Conservation (phyloP, 2,888 invertebrate genomes). For the Merodon equestris region DNA sequence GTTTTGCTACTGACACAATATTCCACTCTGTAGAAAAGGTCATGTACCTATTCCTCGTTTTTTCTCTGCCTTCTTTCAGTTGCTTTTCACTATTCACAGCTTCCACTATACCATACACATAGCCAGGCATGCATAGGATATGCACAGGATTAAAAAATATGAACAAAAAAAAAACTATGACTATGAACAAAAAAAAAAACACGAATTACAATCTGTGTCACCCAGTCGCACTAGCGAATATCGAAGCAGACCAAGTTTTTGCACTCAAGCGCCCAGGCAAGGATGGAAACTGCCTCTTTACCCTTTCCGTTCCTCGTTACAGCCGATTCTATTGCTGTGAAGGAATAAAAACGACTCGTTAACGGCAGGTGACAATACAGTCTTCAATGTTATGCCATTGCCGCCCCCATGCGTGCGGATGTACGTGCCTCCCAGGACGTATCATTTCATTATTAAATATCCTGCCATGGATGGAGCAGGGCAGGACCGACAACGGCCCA, state of each 20-base stretch:
- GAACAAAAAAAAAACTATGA: conserved; percentile 7
- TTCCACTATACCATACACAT: no score
- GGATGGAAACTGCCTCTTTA: conserved; percentile 5
- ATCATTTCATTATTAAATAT: conserved; percentile 67
- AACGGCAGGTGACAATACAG: conserved; percentile 64
- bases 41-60: conserved; percentile 57
- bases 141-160: conserved; percentile 49
- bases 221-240: conserved; percentile 11
- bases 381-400: conserved; percentile 13
- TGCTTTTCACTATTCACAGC: conserved; percentile 19
- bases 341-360: conserved; percentile 61
- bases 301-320: conserved; percentile 18
- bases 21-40: conserved; percentile 64
- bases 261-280: no score
- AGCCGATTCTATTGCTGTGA: conserved; percentile 1
- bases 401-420: background rate
- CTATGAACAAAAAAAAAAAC: conserved; percentile 14
- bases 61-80: no score
- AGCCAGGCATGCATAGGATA: conserved; percentile 16
- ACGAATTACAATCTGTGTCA: no score
- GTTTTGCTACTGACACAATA: conserved; percentile 67
- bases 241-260: no score
- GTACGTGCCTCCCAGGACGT: conserved; percentile 37
- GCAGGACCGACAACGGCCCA: conserved; percentile 21
- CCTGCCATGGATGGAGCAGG: conserved; percentile 19